A percentile compares a stretch with the other conserved stretches of the same genome.
Evolutionary conservation across 2,888 invertebrate species (phyloP).

Genomic region (Abrostola triplasia): DNA sequence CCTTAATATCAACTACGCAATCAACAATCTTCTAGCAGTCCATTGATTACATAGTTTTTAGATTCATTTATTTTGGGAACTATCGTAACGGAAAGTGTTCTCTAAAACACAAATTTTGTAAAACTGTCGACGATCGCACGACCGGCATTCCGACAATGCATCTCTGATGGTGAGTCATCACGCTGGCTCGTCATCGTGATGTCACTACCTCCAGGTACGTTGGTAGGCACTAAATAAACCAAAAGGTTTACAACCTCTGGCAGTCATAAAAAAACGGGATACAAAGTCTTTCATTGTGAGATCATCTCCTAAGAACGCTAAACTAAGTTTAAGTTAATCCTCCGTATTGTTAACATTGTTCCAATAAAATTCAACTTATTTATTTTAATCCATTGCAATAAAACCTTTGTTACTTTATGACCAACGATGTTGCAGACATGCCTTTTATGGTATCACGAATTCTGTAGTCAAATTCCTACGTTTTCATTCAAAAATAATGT

Average conservation of each 20-base stretch:
- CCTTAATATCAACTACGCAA: no score
- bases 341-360: not conserved
- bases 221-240: constrained; percentile 32
- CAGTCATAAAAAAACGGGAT: not conserved
- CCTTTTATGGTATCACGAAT: constrained; percentile 5
- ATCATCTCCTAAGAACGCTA: not conserved
- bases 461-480: constrained; percentile 15
- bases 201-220: constrained; percentile 63
- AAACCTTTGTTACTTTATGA: not conserved
- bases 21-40: not conserved
- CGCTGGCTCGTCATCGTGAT: constrained; percentile 63
- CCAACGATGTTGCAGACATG: constrained; percentile 5
- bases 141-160: constrained; percentile 58
- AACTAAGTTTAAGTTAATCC: not conserved
- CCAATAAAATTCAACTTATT: not conserved
- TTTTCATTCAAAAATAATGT: constrained; percentile 26
- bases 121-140: constrained; percentile 24
- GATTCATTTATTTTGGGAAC: not conserved
- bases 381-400: not conserved
- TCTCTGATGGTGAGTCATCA: constrained; percentile 67
- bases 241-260: constrained; percentile 19
- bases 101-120: constrained; percentile 24
- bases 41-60: constrained; percentile 16
- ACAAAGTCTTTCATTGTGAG: not conserved
- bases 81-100: constrained; percentile 6